Percentiles rank a stretch among this genome's conserved stretches.
phyloP scores from a whole-genome alignment of 1,140 invertebrate genomes.

The Pristionchus pacificus region DNA sequence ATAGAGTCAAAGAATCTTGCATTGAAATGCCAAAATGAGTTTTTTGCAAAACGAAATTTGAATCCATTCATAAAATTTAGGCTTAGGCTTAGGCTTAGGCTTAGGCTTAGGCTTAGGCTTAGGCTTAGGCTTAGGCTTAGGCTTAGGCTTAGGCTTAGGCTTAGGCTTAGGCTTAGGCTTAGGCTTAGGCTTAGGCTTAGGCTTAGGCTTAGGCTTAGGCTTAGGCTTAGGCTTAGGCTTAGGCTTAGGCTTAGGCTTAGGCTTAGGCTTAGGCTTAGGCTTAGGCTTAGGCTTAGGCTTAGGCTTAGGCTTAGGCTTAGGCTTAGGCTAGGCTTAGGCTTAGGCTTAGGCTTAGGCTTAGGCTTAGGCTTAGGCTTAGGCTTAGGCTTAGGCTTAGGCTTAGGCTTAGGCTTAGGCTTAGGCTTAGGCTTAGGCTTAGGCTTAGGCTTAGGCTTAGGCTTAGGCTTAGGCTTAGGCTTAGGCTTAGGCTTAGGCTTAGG shows the following conservation, averaged over 20 bases:
- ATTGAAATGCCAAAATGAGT: too few species aligned
- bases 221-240: constrained; percentile 19
- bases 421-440: not conserved
- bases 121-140: constrained; percentile 19
- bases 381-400: constrained; percentile 19
- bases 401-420: constrained; percentile 19
- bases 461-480: constrained; percentile 19
- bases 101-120: constrained; percentile 19
- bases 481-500: constrained; percentile 19
- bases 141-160: constrained; percentile 23
- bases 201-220: constrained; percentile 20
- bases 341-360: constrained; percentile 22
- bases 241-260: constrained; percentile 18
- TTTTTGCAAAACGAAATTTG: too few species aligned
- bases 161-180: constrained; percentile 16
- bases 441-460: constrained; percentile 5
- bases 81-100: constrained; percentile 24
- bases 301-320: constrained; percentile 14
- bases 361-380: constrained; percentile 20
- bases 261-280: constrained; percentile 16
- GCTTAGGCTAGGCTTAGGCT: constrained; percentile 24
- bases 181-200: constrained; percentile 14
- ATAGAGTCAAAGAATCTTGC: too few species aligned
- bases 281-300: constrained; percentile 13
- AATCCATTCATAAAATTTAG: constrained; percentile 13